These are phyloP conservation scores for Nannospalax galili DNA, from an alignment of 2,113 vertebrate species.

Conservation along the genomic window DNA sequence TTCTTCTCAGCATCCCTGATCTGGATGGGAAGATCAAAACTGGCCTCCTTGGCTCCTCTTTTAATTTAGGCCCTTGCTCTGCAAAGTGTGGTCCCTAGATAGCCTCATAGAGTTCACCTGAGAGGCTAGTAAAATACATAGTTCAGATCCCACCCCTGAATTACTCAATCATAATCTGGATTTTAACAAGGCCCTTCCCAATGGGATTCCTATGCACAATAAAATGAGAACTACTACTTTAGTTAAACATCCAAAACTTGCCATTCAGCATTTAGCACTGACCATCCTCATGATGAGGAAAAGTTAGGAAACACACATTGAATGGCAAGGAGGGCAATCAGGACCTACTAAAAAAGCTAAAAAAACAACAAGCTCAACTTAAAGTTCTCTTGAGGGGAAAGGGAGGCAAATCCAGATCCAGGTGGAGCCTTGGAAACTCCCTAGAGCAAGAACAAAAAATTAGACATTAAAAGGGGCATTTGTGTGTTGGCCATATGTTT, in stretches of 20 bases:
- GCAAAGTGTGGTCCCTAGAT: too few relatives aligned
- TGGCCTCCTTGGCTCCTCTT: too few relatives aligned
- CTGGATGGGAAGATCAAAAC: too few relatives aligned
- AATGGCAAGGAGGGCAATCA: not conserved
- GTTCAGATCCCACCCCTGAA: not conserved
- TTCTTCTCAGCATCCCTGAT: too few relatives aligned
- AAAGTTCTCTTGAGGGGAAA: not conserved
- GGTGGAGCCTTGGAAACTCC: not conserved
- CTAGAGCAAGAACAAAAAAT: not conserved
- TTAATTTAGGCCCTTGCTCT: too few relatives aligned
- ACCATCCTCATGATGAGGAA: not conserved
- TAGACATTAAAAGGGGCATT: not conserved
- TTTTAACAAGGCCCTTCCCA: not conserved
- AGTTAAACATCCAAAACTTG: not conserved
- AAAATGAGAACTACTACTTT: not conserved
- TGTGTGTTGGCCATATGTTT: not conserved
- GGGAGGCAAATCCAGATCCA: not conserved
- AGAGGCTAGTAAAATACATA: too few relatives aligned
- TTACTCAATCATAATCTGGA: not conserved
- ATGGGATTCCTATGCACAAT: not conserved
- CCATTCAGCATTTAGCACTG: not conserved
- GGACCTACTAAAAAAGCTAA: not conserved
- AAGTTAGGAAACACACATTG: not conserved
- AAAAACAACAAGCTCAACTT: not conserved
- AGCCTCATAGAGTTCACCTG: too few relatives aligned